Base-by-base conservation (phyloP, 1,140 invertebrate species). In the Lepidurus arcticus region DNA sequence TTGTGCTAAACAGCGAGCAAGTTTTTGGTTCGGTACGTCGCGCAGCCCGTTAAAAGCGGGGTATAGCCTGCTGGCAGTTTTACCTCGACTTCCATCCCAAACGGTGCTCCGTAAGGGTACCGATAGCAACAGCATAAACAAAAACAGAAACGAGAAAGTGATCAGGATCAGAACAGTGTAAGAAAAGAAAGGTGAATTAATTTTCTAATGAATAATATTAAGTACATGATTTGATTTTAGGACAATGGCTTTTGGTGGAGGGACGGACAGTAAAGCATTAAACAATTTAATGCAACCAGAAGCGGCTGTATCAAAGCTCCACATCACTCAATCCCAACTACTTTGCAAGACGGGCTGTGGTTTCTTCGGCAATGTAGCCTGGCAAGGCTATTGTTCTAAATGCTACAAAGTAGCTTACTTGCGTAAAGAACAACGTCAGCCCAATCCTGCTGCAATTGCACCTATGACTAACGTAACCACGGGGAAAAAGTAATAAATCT, bases 361-460 rank as follows among this genome's bases (percentile, higher is more conserved):
- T 78, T 99, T 91, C 88, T 99, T 93, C 85, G 97, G 98, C 24
- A 99, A 98, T 86, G 93, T 94, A 44, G 93, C 97, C 83, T 99
- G 97, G 93, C 92, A 96, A 84, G 93, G 96, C 16, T 97, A 96
- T 84, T 99, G 98, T 85, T 98, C 97, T 42, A 93, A 96, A 86
- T 99, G 90, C 81, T 90, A 89, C 84, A 84, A 86, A 75, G 85
- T 88, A 78, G 84, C 78, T 24, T 73, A 85, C 26, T 78, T 81
- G 13, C 79, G 81, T 21, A 82, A 78, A 73, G 76, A 81, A 26
- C 77, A 79, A 45, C 76, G 81, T 13, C 79, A 81, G 47, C 76
- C 34, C 34, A 34, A 34, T 34, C 34, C 80, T 75, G 80, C 81
- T 26, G 21, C 26, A 21, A 26, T 42, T 16, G 24, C 43, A 6